Evolutionary conservation across 1,140 invertebrate genomes (phyloP).

Genomic region (Drosophila albomicans): DNA sequence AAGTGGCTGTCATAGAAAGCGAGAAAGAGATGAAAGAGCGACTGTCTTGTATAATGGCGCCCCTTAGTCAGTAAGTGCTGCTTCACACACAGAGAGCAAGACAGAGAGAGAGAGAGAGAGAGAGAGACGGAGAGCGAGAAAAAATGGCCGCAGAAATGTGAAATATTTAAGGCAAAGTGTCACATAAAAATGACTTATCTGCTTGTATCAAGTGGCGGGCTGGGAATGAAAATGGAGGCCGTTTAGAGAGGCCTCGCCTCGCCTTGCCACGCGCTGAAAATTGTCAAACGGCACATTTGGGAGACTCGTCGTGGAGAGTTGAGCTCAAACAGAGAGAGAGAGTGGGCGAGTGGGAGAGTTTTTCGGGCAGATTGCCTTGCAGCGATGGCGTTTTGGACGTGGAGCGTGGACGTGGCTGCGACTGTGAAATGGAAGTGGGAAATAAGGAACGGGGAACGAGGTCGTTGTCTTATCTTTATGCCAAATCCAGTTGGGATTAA

Average conservation of each 20-base stretch:
- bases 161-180: conserved; percentile 84
- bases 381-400: conserved; percentile 44
- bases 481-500: conserved; percentile 83
- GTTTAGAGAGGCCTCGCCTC: conserved; percentile 43
- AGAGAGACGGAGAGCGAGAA: background rate
- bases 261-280: conserved; percentile 74
- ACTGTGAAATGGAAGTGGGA: background rate
- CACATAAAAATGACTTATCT: conserved; percentile 84
- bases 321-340: conserved; percentile 6
- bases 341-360: conserved; percentile 21
- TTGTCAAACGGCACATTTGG: conserved; percentile 63
- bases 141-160: conserved; percentile 73
- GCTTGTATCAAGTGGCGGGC: conserved; percentile 73
- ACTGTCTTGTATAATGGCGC: conserved; percentile 58
- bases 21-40: background rate
- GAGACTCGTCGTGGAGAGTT: conserved; percentile 1
- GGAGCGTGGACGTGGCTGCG: background rate
- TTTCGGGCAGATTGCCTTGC: conserved; percentile 62
- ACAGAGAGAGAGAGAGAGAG: background rate
- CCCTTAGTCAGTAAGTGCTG: conserved; percentile 24
- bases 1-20: conserved; percentile 4
- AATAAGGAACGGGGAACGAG: conserved; percentile 6
- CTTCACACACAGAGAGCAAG: conserved; percentile 5
- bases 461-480: conserved; percentile 80
- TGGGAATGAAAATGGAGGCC: conserved; percentile 49